Evolutionary conservation across 2,888 invertebrate genomes (phyloP).

Genomic region (Macrostomum cliftonense): DNA sequence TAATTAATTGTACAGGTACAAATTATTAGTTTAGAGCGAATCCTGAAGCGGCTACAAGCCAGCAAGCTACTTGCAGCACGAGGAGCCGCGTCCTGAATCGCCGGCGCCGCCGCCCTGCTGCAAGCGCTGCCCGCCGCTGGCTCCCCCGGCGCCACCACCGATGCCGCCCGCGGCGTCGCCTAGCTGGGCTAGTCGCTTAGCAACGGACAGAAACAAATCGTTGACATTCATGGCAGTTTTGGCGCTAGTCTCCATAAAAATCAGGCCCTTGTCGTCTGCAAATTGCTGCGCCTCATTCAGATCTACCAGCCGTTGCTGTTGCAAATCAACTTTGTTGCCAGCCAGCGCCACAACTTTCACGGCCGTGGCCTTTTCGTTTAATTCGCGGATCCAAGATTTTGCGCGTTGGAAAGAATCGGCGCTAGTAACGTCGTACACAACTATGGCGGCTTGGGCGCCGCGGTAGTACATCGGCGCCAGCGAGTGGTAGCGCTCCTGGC

Average conservation of each 20-base stretch:
- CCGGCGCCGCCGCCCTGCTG: no score
- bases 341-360: constrained; percentile 97
- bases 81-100: no score
- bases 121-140: no score
- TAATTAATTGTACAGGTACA: no score
- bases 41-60: no score
- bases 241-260: constrained; percentile 99
- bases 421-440: neutral
- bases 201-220: constrained; percentile 98
- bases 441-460: neutral
- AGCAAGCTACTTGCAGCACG: no score
- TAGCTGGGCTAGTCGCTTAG: constrained; percentile 14
- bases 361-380: constrained; percentile 94
- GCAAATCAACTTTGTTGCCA: constrained; percentile 93
- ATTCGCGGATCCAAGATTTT: constrained; percentile 97
- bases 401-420: constrained; percentile 78
- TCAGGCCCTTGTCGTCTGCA: constrained; percentile 92
- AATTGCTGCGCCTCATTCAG: constrained; percentile 61
- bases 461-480: constrained; percentile 77
- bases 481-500: constrained; percentile 95
- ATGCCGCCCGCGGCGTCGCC: no score
- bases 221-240: constrained; percentile 99
- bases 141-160: no score
- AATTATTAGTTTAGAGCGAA: no score
- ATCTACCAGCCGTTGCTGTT: constrained; percentile 72